phyloP scores from a whole-genome alignment of 2,888 invertebrate genomes.

The Allygus modestus region DNA sequence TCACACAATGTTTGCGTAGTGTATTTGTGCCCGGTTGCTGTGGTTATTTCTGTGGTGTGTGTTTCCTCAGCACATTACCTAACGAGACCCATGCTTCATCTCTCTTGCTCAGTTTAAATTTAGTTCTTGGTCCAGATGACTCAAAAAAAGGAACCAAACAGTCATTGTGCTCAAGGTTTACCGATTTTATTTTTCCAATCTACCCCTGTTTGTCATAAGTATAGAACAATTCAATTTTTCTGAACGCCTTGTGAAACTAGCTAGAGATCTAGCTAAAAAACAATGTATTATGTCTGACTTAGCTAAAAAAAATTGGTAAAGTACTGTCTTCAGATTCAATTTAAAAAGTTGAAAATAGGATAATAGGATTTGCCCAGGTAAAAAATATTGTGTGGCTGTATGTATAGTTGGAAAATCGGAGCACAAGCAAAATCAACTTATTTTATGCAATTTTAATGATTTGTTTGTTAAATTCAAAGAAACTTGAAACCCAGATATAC shows the following conservation, averaged over 20 bases:
- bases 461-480: conserved; percentile 19
- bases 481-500: conserved; percentile 1
- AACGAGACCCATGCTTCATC: conserved; percentile 29
- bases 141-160: conserved; percentile 31
- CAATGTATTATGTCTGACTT: conserved; percentile 47
- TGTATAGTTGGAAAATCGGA: not conserved
- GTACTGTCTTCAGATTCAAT: not conserved
- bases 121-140: conserved; percentile 23
- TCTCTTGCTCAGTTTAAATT: conserved; percentile 12
- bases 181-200: conserved; percentile 1
- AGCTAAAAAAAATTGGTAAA: conserved; percentile 30
- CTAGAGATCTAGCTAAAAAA: conserved; percentile 23
- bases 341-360: conserved; percentile 14
- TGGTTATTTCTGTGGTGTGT: conserved; percentile 3
- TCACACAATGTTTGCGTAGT: not conserved
- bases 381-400: conserved; percentile 33
- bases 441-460: conserved; percentile 37
- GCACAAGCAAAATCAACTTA: conserved; percentile 14
- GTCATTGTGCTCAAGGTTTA: conserved; percentile 6
- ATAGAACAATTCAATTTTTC: conserved; percentile 43
- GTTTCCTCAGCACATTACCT: conserved; percentile 18
- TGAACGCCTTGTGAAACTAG: conserved; percentile 36
- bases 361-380: conserved; percentile 14
- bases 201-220: conserved; percentile 7
- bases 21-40: conserved; percentile 22